These are phyloP conservation scores for Scolanthus callimorphus DNA, from an alignment of 92 coral and sea anemone species.

Conservation along the genomic window DNA sequence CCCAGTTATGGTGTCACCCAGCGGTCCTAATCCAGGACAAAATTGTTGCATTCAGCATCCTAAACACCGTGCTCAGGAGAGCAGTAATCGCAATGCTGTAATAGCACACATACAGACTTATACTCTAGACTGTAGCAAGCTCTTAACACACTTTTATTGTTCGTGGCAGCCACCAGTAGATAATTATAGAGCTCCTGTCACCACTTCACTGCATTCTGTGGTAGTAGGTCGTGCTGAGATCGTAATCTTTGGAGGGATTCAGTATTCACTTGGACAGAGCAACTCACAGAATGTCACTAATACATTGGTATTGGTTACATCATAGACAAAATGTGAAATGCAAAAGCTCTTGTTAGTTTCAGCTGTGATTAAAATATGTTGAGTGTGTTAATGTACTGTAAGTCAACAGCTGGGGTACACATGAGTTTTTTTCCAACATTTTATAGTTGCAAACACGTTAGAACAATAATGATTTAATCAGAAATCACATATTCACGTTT, in stretches of 20 bases:
- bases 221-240: conserved; percentile 80
- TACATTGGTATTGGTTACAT: conserved; percentile 42
- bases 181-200: conserved; percentile 29
- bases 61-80: conserved; percentile 34
- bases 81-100: neutral
- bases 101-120: conserved; percentile 58
- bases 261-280: conserved; percentile 2
- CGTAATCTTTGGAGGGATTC: conserved; percentile 84
- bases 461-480: no score
- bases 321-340: no score
- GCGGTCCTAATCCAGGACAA: conserved; percentile 62
- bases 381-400: no score
- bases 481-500: no score
- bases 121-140: conserved; percentile 71
- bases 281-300: conserved; percentile 32
- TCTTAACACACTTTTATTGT: conserved; percentile 41
- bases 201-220: conserved; percentile 81
- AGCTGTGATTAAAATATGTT: no score
- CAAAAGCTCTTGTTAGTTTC: no score
- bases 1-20: conserved; percentile 98
- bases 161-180: conserved; percentile 58
- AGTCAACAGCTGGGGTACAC: no score
- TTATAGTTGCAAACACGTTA: no score
- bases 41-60: conserved; percentile 65
- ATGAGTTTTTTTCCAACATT: no score